These are phyloP conservation scores for Fregetta grallaria DNA, from an alignment of 2,113 vertebrate species.

Conservation along the genomic window DNA sequence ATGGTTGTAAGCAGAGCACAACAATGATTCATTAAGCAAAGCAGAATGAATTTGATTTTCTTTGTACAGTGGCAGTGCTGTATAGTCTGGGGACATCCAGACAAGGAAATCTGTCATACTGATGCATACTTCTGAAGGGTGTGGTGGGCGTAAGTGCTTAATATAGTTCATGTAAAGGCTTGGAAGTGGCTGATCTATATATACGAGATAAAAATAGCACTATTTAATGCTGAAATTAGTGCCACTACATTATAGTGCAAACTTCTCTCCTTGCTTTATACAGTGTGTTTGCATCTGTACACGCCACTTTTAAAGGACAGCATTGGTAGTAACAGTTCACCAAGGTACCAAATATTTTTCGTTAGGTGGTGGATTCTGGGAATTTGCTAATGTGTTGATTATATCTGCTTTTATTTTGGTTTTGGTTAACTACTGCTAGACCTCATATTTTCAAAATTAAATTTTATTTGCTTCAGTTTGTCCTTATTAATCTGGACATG, in stretches of 20 bases:
- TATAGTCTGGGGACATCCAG: neutral
- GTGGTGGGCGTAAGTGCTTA: neutral
- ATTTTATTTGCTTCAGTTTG: neutral
- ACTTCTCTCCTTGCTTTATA: neutral
- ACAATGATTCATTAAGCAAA: constrained; percentile 38
- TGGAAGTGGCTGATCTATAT: neutral
- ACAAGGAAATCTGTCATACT: constrained; percentile 14
- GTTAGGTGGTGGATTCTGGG: neutral
- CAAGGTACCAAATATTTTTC: neutral
- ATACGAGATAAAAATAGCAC: neutral
- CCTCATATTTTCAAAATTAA: neutral
- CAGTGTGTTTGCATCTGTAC: neutral
- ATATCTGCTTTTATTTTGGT: neutral
- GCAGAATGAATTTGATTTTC: constrained; percentile 28
- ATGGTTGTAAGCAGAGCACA: neutral
- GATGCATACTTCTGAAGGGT: neutral
- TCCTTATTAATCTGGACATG: neutral
- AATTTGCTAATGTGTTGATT: neutral
- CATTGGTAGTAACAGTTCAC: neutral
- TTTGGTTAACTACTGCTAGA: neutral
- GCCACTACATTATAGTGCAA: neutral
- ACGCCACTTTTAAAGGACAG: neutral
- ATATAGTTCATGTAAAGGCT: neutral
- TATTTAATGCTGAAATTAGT: neutral
- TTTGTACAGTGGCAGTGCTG: neutral